Evolutionary conservation across 2,797 vertebrate genomes (phyloP).

Genomic region (Nyctibius grandis): DNA sequence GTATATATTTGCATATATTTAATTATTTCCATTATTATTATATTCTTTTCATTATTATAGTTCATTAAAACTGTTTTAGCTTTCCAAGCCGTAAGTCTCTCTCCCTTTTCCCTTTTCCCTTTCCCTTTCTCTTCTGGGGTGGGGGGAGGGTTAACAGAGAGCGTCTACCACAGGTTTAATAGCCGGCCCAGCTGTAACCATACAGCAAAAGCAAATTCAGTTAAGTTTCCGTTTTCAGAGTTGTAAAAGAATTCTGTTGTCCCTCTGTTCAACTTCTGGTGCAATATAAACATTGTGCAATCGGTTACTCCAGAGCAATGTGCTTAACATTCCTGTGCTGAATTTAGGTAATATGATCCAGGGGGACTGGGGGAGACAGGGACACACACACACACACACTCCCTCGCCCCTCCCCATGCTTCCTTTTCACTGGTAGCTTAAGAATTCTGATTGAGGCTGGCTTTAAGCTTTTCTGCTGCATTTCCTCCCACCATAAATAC

Average conservation of each 20-base stretch:
- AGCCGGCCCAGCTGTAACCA: too few species aligned
- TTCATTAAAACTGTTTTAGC: too few species aligned
- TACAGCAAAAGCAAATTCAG: not conserved
- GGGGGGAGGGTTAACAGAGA: too few species aligned
- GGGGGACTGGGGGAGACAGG: not conserved
- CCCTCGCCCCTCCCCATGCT: not conserved
- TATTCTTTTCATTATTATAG: too few species aligned
- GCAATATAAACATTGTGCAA: not conserved
- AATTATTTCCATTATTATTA: too few species aligned
- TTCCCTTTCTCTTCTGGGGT: too few species aligned
- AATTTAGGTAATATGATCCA: not conserved
- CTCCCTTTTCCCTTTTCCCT: too few species aligned
- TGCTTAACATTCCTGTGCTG: not conserved
- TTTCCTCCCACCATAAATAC: not conserved
- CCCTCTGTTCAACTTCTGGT: not conserved
- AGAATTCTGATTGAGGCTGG: not conserved
- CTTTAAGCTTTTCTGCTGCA: not conserved
- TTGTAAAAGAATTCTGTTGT: not conserved
- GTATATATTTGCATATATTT: too few species aligned
- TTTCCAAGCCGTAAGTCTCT: too few species aligned
- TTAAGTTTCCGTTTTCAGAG: not conserved
- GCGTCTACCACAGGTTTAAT: too few species aligned
- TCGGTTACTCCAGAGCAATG: not conserved
- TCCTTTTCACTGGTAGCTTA: not conserved
- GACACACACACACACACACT: not conserved